These are phyloP conservation scores for Falco biarmicus DNA, from an alignment of 2,797 vertebrate genomes.

Conservation along the genomic window DNA sequence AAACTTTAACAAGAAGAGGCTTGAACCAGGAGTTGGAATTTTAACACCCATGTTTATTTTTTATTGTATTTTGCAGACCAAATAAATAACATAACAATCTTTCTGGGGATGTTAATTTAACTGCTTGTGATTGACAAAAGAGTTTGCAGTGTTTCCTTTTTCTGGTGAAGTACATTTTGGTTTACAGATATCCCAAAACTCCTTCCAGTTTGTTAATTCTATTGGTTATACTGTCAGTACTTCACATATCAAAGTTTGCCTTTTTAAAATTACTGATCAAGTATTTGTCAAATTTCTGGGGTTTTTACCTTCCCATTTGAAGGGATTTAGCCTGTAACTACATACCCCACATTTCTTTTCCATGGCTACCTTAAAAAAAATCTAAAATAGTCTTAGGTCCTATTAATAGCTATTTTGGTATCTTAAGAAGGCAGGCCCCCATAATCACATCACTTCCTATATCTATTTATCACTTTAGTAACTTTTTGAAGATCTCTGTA, in stretches of 20 bases:
- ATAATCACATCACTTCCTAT: too few species aligned
- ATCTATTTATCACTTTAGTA: neutral
- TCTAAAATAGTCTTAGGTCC: neutral
- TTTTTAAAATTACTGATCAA: neutral
- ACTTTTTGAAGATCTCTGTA: neutral
- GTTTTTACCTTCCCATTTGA: neutral
- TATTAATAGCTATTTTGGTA: neutral
- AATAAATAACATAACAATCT: neutral
- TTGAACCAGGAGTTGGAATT: neutral
- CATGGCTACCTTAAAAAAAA: accelerated
- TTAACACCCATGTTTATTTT: neutral
- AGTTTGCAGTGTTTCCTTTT: neutral
- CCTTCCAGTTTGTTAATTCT: neutral
- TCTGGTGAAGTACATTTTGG: neutral
- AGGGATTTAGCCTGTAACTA: neutral
- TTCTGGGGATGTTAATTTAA: neutral
- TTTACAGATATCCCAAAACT: neutral
- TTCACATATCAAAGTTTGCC: neutral
- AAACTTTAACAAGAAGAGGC: neutral
- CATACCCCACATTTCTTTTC: neutral
- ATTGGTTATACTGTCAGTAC: neutral
- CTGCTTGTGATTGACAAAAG: neutral
- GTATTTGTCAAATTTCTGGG: neutral
- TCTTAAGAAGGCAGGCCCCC: neutral
- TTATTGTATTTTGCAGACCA: neutral